Evolutionary conservation across 92 coral and sea anemone species (phyloP), one percentile per base, ranked within the genome.

Genomic region (Ricordea florida): DNA sequence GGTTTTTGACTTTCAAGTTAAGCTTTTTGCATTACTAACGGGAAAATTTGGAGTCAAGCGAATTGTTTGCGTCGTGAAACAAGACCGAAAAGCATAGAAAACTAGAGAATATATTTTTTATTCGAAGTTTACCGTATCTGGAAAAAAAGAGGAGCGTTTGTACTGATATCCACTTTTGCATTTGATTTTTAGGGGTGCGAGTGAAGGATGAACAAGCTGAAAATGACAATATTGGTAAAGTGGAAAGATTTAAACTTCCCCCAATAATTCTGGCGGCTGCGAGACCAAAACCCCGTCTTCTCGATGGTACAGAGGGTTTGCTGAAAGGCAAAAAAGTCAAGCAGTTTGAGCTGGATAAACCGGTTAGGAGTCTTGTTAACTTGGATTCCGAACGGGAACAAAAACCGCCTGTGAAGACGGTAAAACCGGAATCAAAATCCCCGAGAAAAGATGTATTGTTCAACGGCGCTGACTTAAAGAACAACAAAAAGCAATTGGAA

Each of bases 191-290:
- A 72, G 80, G 80, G 69, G 68, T 5, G 5, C 16, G 9, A 21
- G 47, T 10, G 3, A 14, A n/a, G 6, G 80, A 32, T 5, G 69
- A 45, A 1, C 46, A 52, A 26, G 64, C 40, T 69, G 65, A 69
- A 69, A 69, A 69, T 26, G 64, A 69, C 27, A 28, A 24, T 26
- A 69, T 15, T 17, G 14, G 16, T 0, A 28, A 31, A 69, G 65
- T 27, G 16, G 92, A 87, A 38, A 86, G 86, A 63, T 71, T 94
- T 31, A 87, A 89, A 49, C 62, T 94, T 59, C 98, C 98, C 4
- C 98, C 98, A 30, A 94, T 94, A 42, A 73, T 94, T 58, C 93
- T 92, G 51, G 98, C 98, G 17, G 93, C 97, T 2, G 86, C 76
- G 14, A 74, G 93, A 63, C 92, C 90, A 26, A 89, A 89, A 63